Conservation (phyloP, 2,797 vertebrate genomes). For the Rhinella marina region DNA sequence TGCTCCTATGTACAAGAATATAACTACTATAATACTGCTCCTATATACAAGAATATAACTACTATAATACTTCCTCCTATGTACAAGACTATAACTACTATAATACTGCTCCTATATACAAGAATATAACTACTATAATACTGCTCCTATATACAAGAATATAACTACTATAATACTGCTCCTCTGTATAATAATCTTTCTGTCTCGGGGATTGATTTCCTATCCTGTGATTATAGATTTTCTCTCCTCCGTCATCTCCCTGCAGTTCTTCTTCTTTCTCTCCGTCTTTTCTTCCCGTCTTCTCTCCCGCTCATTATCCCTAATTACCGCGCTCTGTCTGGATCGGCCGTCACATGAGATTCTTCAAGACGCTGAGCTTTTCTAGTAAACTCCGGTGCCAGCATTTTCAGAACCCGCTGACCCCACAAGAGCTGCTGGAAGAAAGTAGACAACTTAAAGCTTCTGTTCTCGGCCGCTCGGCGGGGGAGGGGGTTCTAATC, state of each 20-base stretch:
- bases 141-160: no score
- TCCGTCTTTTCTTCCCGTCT: not conserved
- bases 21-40: no score
- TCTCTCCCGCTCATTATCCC: slow-evolving; percentile 50
- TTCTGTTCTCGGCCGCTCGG: not conserved
- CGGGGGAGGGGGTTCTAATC: not conserved
- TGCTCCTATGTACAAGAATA: no score
- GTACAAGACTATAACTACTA: no score
- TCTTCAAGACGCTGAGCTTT: slow-evolving; percentile 55
- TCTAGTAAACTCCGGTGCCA: slow-evolving; percentile 44
- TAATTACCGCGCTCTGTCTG: slow-evolving; percentile 67
- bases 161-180: no score
- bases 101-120: no score
- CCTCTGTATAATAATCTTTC: no score
- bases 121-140: no score
- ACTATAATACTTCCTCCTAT: no score
- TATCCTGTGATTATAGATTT: not conserved
- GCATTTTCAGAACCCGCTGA: slow-evolving; percentile 48
- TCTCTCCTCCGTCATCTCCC: no score
- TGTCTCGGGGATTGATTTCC: not conserved
- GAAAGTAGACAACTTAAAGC: not conserved
- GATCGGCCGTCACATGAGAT: slow-evolving; percentile 68
- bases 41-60: no score
- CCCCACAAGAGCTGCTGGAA: slow-evolving; percentile 37
- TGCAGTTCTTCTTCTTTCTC: no score